A percentile compares a stretch with the other conserved stretches of the same genome.
Evolutionary conservation across 2,113 vertebrate species (phyloP).

Genomic region (Petaurus breviceps): DNA sequence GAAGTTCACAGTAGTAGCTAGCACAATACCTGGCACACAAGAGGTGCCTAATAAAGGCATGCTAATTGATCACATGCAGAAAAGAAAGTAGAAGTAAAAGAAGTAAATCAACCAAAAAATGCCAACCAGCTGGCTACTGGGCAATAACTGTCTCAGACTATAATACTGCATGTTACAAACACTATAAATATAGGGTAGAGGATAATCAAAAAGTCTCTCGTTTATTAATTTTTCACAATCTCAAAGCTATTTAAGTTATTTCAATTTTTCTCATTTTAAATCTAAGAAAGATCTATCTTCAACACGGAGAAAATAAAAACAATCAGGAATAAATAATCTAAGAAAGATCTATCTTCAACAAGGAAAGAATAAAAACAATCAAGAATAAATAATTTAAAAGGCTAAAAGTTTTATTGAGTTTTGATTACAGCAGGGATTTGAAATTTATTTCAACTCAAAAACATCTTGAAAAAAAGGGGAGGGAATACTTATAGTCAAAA

Average conservation of each 20-base stretch:
- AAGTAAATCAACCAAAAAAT: not conserved
- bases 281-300: not conserved
- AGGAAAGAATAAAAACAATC: not conserved
- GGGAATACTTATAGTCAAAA: conserved; percentile 29
- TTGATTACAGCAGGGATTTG: conserved; percentile 21
- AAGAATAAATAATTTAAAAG: not conserved
- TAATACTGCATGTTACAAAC: not conserved
- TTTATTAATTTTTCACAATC: conserved; percentile 6
- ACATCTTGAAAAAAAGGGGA: not conserved
- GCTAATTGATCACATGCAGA: not conserved
- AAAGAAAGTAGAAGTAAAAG: not conserved
- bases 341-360: not conserved
- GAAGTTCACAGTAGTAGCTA: no score
- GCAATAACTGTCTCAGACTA: not conserved
- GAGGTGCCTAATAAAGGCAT: no score
- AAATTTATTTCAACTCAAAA: conserved; percentile 3
- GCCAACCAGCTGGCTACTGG: no score
- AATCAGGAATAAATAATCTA: not conserved
- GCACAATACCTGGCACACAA: no score
- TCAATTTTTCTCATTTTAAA: conserved; percentile 27
- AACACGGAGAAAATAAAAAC: not conserved
- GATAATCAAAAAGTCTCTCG: not conserved
- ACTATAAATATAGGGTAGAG: not conserved
- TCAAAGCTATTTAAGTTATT: not conserved
- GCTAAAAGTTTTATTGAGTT: not conserved